These are phyloP conservation scores for Danaus chrysippus DNA, from an alignment of 2,888 invertebrate species.

Conservation along the genomic window DNA sequence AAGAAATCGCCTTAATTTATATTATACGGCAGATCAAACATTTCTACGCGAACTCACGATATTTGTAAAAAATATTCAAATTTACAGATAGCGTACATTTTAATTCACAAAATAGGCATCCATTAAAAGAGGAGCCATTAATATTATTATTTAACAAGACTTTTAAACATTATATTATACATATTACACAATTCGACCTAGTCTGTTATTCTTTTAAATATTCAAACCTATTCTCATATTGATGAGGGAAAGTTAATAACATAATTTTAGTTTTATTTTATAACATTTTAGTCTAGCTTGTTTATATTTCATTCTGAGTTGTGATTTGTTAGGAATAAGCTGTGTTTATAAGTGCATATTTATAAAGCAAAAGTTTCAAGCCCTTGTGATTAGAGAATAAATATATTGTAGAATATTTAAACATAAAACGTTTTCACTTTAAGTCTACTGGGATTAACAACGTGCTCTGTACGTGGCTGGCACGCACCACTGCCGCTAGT, in stretches of 20 bases:
- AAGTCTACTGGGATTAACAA: slow-evolving; percentile 35
- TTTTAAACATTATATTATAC: not conserved
- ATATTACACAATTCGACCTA: not conserved
- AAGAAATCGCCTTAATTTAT: too few relatives aligned
- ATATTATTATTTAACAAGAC: too few relatives aligned
- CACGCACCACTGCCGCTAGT: slow-evolving; percentile 40
- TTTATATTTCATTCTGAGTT: slow-evolving; percentile 3
- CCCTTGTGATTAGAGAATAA: slow-evolving; percentile 19
- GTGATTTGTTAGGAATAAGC: slow-evolving; percentile 2
- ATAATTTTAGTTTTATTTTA: not conserved
- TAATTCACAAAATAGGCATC: too few relatives aligned
- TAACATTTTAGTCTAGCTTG: not conserved
- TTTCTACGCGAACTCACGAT: too few relatives aligned
- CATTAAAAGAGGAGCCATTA: too few relatives aligned
- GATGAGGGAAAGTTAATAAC: slow-evolving; percentile 8
- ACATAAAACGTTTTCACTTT: slow-evolving; percentile 41
- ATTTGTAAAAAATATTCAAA: too few relatives aligned
- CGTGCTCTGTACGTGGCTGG: slow-evolving; percentile 29
- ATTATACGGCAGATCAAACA: too few relatives aligned
- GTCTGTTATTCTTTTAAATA: not conserved
- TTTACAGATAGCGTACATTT: too few relatives aligned
- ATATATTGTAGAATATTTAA: slow-evolving; percentile 30
- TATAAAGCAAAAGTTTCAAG: not conserved
- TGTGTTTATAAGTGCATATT: not conserved
- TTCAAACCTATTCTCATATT: not conserved